These are phyloP conservation scores for Mormyrus lacerda DNA, from an alignment of 2,113 vertebrate species.

Conservation along the genomic window DNA sequence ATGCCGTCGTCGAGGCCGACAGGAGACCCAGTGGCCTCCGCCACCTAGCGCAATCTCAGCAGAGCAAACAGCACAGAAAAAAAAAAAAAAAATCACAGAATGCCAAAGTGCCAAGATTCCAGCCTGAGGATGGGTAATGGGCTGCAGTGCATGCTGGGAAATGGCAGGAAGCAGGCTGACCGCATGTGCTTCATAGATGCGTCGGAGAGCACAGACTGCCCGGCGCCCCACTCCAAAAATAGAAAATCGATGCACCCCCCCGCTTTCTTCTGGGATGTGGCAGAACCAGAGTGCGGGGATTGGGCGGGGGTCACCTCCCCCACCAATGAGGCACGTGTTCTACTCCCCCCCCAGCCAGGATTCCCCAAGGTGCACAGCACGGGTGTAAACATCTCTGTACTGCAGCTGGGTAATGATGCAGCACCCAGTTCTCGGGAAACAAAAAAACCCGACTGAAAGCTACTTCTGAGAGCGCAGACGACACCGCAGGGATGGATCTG, in stretches of 20 bases:
- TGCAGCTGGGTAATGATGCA: not conserved
- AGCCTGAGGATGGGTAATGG: not conserved
- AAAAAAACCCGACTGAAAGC: not conserved
- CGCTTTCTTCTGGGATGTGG: not conserved
- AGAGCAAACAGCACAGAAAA: not conserved
- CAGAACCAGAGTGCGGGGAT: not conserved
- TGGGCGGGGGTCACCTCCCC: not conserved
- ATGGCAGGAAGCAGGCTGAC: not conserved
- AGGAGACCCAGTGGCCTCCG: not conserved
- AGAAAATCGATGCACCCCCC: conserved; percentile 6
- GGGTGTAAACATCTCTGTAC: not conserved
- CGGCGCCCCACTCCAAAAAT: conserved; percentile 1
- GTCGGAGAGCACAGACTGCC: not conserved
- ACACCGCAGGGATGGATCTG: not conserved
- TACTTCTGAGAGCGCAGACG: not conserved
- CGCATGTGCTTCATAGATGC: not conserved
- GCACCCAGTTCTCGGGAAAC: not conserved
- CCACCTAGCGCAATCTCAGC: not conserved
- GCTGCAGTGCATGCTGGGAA: not conserved
- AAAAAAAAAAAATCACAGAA: not conserved
- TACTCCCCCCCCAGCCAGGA: not conserved
- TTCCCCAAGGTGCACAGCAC: not conserved
- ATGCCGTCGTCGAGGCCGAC: not conserved
- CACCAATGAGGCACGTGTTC: not conserved
- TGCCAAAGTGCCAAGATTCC: not conserved